phyloP scores from a whole-genome alignment of 2,797 vertebrate genomes.

The Meriones psammophilus region DNA sequence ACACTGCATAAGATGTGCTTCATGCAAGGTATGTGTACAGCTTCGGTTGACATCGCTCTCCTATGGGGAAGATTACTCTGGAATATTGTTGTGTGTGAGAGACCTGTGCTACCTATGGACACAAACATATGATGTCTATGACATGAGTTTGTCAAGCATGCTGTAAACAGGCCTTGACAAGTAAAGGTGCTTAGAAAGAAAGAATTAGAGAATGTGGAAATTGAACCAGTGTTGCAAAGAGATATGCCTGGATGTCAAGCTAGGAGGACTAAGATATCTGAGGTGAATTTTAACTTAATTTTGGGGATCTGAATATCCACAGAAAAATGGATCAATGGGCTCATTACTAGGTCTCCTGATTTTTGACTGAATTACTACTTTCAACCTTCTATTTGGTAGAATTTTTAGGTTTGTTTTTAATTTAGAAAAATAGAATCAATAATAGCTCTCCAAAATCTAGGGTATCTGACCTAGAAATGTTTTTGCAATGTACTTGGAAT shows the following conservation, averaged over 20 bases:
- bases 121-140: background rate
- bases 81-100: background rate
- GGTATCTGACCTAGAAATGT: background rate
- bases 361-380: conserved; percentile 31
- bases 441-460: background rate
- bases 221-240: background rate
- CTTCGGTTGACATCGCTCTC: background rate
- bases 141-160: conserved; percentile 18
- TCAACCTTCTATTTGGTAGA: background rate
- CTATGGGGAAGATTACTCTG: background rate
- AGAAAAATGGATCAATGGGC: background rate
- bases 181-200: conserved; percentile 43
- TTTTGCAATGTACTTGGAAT: background rate
- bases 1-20: background rate
- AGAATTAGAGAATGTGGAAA: conserved; percentile 36
- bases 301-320: background rate
- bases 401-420: background rate
- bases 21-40: background rate
- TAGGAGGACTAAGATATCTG: background rate
- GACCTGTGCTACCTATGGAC: conserved; percentile 22
- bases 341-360: background rate
- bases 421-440: background rate
- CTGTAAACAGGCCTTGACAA: background rate
- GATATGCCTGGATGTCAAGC: background rate
- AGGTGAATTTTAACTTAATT: conserved; percentile 35